Evolutionary conservation across 2,888 invertebrate genomes (phyloP).

Genomic region (Glyphotaelius pellucidus): DNA sequence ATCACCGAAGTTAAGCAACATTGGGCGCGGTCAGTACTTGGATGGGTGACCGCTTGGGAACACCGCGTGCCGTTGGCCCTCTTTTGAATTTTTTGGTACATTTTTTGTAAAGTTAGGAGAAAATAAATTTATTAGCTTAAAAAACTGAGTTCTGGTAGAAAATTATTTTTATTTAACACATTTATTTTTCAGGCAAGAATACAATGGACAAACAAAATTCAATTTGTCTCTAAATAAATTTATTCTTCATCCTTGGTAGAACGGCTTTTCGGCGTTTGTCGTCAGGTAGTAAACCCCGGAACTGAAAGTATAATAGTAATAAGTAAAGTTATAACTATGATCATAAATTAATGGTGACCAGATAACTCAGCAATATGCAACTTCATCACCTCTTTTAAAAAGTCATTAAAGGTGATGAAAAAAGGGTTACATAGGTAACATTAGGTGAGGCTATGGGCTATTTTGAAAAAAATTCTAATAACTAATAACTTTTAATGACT

Average conservation of each 20-base stretch:
- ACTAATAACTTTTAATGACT: no score
- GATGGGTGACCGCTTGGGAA: constrained; percentile 73
- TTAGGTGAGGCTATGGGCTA: no score
- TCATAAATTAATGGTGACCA: no score
- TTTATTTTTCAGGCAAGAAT: not conserved
- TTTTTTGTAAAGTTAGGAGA: not conserved
- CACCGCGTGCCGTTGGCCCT: constrained; percentile 69
- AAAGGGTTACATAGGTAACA: no score
- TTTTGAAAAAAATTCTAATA: no score
- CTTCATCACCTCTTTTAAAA: no score
- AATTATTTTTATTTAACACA: not conserved
- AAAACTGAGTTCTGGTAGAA: not conserved
- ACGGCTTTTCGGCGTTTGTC: constrained; percentile 61
- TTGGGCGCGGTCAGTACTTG: constrained; percentile 73
- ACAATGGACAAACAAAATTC: not conserved
- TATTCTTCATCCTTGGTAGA: constrained; percentile 49
- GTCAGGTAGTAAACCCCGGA: constrained; percentile 59
- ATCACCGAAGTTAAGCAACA: constrained; percentile 75
- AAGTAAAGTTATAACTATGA: no score
- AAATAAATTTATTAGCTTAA: not conserved
- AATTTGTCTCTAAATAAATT: not conserved
- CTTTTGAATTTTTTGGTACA: not conserved
- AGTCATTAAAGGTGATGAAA: no score
- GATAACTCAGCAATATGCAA: no score
- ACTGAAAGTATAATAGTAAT: constrained; percentile 47